Evolutionary conservation across 2,797 vertebrate genomes (phyloP).

Genomic region (Pangasius mekongensis): DNA sequence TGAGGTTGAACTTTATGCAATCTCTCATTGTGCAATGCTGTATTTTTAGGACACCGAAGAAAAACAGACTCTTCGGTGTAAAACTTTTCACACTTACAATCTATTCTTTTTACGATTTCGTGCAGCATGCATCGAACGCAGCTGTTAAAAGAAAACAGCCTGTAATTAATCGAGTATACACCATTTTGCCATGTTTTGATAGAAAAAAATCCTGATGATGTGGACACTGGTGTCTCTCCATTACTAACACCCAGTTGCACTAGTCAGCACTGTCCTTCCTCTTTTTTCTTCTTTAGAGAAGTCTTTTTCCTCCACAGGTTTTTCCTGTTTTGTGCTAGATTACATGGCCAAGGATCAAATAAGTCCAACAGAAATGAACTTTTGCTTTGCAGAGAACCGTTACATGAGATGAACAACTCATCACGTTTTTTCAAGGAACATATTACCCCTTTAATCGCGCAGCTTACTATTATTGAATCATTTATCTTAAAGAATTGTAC

Average conservation of each 20-base stretch:
- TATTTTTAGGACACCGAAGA: conserved; percentile 36
- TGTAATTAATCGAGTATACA: neutral
- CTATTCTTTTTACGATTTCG: neutral
- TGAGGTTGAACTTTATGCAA: conserved; percentile 29
- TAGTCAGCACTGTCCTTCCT: conserved; percentile 62
- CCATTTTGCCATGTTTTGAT: neutral
- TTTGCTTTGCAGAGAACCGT: neutral
- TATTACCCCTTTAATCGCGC: neutral
- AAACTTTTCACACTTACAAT: neutral
- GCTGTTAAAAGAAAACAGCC: neutral
- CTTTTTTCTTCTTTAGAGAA: conserved; percentile 77
- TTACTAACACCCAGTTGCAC: conserved; percentile 34
- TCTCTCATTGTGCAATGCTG: conserved; percentile 34
- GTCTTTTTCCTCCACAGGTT: conserved; percentile 81
- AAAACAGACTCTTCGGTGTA: neutral
- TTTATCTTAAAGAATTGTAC: neutral
- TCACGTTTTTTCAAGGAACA: no score
- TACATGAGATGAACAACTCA: neutral
- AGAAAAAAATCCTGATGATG: neutral
- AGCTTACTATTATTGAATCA: no score
- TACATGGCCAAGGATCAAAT: conserved; percentile 71
- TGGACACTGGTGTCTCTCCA: conserved; percentile 28
- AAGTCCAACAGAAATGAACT: conserved; percentile 1
- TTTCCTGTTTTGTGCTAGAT: conserved; percentile 83
- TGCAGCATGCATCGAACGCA: no score